Evolutionary conservation across 1,140 invertebrate genomes (phyloP).

Genomic region (Heliconius congener): DNA sequence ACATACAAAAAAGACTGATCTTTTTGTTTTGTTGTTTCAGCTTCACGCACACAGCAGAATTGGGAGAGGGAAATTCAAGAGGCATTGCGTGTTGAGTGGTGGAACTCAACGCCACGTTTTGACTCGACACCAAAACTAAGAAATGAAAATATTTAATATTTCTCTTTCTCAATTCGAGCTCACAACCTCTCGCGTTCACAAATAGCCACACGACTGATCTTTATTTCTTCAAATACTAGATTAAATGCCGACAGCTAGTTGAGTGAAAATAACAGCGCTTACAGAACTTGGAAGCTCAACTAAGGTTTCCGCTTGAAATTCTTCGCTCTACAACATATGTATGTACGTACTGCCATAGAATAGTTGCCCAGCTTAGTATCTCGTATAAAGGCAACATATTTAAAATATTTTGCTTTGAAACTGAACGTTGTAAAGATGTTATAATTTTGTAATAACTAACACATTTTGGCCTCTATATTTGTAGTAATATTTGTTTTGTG

Average conservation of each 20-base stretch:
- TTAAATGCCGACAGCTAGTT: background rate
- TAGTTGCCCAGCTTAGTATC: background rate
- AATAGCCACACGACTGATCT: background rate
- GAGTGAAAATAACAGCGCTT: background rate
- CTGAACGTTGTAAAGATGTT: background rate
- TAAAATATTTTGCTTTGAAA: constrained; percentile 5
- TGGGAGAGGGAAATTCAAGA: too few species aligned
- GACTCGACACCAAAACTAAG: too few species aligned
- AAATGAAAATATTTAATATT: too few species aligned
- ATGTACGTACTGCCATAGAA: background rate
- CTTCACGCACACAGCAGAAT: too few species aligned
- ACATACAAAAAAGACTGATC: background rate
- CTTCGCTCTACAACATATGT: background rate
- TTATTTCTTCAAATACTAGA: background rate
- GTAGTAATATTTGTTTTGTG: background rate
- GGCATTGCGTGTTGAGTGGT: too few species aligned
- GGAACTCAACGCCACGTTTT: too few species aligned
- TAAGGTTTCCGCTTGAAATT: background rate
- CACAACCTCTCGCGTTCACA: too few species aligned
- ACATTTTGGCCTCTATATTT: background rate
- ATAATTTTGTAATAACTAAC: background rate
- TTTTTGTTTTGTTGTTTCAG: background rate
- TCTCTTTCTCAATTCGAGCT: too few species aligned
- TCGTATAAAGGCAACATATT: background rate
- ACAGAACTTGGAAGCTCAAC: background rate